Conservation (phyloP, 2,113 vertebrate genomes). For the Pipa parva region DNA sequence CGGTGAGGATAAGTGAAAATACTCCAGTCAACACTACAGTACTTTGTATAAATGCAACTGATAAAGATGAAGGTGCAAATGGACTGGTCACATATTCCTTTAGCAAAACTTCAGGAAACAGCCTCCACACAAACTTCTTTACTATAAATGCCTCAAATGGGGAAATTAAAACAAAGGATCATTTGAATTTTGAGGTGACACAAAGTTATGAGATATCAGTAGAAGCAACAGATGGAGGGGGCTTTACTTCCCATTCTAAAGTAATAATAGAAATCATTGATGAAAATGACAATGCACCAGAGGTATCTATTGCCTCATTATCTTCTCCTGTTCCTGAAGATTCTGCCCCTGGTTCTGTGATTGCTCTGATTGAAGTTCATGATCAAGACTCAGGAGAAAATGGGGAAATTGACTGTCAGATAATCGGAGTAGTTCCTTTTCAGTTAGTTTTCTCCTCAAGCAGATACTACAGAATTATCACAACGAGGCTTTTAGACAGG, state of each 20-base stretch:
- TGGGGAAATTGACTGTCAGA: slow-evolving; percentile 50
- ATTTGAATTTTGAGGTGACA: slow-evolving; percentile 60
- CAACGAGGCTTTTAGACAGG: slow-evolving; percentile 8
- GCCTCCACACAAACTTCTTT: slow-evolving; percentile 3
- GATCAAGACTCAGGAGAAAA: slow-evolving; percentile 63
- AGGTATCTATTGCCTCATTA: slow-evolving; percentile 59
- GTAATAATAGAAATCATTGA: slow-evolving; percentile 56
- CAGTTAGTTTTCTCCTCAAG: background rate
- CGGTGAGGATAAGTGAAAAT: slow-evolving; percentile 50
- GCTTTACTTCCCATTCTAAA: slow-evolving; percentile 55
- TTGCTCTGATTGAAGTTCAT: slow-evolving; percentile 66
- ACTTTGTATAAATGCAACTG: slow-evolving; percentile 48
- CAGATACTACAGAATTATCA: slow-evolving; percentile 24
- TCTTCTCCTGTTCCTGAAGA: slow-evolving; percentile 59
- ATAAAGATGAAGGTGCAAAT: slow-evolving; percentile 56
- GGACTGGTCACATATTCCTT: slow-evolving; percentile 53
- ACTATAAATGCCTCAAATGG: slow-evolving; percentile 51
- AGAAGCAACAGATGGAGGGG: slow-evolving; percentile 57
- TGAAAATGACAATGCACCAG: slow-evolving; percentile 62
- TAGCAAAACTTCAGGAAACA: slow-evolving; percentile 39
- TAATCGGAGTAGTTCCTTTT: background rate
- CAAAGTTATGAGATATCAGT: slow-evolving; percentile 55
- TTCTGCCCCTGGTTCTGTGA: slow-evolving; percentile 58
- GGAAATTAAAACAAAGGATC: slow-evolving; percentile 49
- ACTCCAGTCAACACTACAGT: slow-evolving; percentile 42